Base-by-base conservation (phyloP, 2,113 vertebrate genomes). In the Forbesichthys agassizii region DNA sequence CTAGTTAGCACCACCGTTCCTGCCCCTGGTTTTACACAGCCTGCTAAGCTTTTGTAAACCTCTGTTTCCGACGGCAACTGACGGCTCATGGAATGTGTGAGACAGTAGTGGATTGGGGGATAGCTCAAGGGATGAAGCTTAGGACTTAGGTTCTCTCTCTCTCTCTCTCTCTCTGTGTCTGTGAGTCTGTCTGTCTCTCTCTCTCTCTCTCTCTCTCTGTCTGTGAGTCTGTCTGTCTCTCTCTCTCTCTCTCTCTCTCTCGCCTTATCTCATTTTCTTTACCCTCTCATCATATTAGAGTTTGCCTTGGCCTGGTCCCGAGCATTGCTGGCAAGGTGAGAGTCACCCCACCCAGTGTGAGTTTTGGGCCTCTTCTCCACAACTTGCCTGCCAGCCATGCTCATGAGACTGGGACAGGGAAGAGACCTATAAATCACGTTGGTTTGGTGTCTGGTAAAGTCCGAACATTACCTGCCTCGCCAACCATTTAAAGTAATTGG, bases 41-140 rank as follows among this genome's bases (percentile, higher is more conserved):
- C 73, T n/a, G 48, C 65, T 68, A 61, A 67, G 74, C 71, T 80
- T 74, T 59, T 65, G 64, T 53, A 11, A 75, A 75, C 83, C 66
- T 27, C 49, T 65, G 68, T 71, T 66, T 57, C 48, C 69, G 7
- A 42, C 36, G 36, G 36, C 36, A 42, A 42, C 80, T 20, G 80
- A 82, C 77, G 71, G 76, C 61, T 74, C 79, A 47, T 48, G 69
- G 52, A 64, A 65, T 56, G 53, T 49, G 36, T 68, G 33, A 69
- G 66, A 76, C 74, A 61, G 72, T 73, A 48, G 53, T 33, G 61
- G 66, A 80, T 75, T 82, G 77, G 64, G 9, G 68, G 75, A 69
- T 61, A n/a, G 56, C 61, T 57, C 60, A 47, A 56, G 74, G 71
- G 69, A 71, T 9, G 3, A 54, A 66, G 80, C 67, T 48, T 74